These are phyloP conservation scores for Luidia sarsii DNA, from an alignment of 53 echinoderm and acorn worm genomes.

Conservation along the genomic window DNA sequence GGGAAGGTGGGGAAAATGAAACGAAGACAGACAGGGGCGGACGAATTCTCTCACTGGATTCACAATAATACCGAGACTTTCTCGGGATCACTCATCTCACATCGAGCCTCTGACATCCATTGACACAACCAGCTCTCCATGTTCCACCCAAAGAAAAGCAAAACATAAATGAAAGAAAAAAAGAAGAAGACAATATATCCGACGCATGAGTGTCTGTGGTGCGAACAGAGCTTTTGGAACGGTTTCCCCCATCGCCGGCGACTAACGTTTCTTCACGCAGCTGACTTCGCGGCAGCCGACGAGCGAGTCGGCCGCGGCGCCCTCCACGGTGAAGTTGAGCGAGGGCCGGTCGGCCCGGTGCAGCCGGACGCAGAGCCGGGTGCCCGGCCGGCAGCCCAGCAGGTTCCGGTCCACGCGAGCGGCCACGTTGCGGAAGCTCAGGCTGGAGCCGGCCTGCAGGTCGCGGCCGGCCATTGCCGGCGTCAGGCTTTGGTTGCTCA, in stretches of 20 bases:
- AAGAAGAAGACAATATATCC: background rate
- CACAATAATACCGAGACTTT: too few relatives aligned
- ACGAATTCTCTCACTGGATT: too few relatives aligned
- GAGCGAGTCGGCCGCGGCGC: slow-evolving; percentile 64
- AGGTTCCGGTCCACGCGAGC: slow-evolving; percentile 58
- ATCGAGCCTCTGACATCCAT: too few relatives aligned
- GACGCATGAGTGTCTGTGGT: background rate
- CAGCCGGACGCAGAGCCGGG: slow-evolving; percentile 77
- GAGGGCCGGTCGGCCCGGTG: slow-evolving; percentile 28
- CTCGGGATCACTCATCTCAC: too few relatives aligned
- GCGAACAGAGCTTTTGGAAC: too few relatives aligned
- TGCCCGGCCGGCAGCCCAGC: slow-evolving; percentile 57
- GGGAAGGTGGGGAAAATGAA: too few relatives aligned
- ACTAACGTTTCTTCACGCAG: slow-evolving; percentile 80
- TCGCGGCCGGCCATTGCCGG: slow-evolving; percentile 63
- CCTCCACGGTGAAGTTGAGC: slow-evolving; percentile 62
- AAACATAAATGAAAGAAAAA: background rate
- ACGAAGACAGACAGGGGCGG: too few relatives aligned
- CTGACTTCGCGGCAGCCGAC: slow-evolving; percentile 61
- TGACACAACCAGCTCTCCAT: too few relatives aligned
- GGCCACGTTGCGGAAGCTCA: slow-evolving; percentile 69
- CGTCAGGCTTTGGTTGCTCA: slow-evolving; percentile 54
- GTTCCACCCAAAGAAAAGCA: slow-evolving; percentile 2
- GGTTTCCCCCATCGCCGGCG: too few relatives aligned
- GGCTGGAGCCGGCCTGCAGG: slow-evolving; percentile 55